Percentiles rank a stretch among this genome's conserved stretches.
These are phyloP conservation scores for Sardinella longiceps DNA, from an alignment of 2,797 vertebrate species.

Conservation along the genomic window DNA sequence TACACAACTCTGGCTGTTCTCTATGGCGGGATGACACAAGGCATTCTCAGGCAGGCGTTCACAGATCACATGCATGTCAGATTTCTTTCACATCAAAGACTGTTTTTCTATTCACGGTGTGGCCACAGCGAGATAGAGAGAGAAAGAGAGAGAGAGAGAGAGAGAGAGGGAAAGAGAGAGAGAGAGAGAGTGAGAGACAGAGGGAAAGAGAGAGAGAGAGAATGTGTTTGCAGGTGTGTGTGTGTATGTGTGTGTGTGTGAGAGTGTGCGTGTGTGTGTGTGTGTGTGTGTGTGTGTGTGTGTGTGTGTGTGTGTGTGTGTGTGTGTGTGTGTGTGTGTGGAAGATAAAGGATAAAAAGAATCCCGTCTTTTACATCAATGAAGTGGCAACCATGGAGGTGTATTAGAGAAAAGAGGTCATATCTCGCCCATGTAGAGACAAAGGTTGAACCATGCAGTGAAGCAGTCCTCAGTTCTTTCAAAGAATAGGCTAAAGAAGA, in stretches of 20 bases:
- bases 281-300: no score
- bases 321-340: no score
- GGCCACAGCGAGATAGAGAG: background rate
- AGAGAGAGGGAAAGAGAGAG: background rate
- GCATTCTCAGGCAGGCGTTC: background rate
- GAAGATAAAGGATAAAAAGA: background rate
- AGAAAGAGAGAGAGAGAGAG: background rate
- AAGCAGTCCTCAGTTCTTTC: background rate
- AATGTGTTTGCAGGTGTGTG: no score
- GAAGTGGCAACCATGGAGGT: background rate
- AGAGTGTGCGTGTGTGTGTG: no score
- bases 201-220: background rate
- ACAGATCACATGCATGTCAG: constrained; percentile 17
- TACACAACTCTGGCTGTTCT: background rate
- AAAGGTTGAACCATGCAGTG: background rate
- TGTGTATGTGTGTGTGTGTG: no score
- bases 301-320: no score
- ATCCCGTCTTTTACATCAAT: background rate
- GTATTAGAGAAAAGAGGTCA: background rate
- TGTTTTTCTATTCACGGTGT: constrained; percentile 13
- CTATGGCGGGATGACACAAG: background rate
- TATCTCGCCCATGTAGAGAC: background rate
- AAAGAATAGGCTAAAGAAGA: background rate
- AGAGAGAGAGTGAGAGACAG: background rate
- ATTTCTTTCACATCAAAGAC: constrained; percentile 17